phyloP scores from a whole-genome alignment of 2,888 invertebrate species.

The Agrochola litura region DNA sequence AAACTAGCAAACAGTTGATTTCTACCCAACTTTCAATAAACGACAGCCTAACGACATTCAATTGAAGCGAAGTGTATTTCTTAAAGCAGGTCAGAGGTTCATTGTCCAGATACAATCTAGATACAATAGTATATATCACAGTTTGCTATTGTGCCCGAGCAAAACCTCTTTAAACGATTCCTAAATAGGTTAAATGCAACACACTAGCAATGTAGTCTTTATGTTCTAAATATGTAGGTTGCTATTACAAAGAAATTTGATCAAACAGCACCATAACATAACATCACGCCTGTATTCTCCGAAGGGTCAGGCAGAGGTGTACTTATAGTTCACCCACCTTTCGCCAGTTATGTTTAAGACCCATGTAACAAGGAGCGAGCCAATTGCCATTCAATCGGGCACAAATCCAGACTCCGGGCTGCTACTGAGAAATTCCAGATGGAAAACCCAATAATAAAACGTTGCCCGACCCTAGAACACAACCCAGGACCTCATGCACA shows the following conservation, averaged over 20 bases:
- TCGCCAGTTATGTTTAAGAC: not conserved
- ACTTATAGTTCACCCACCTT: not conserved
- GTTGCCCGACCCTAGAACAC: not conserved
- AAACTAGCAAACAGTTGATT: not conserved
- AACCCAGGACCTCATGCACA: not conserved
- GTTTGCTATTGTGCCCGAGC: not conserved
- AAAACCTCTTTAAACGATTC: not conserved
- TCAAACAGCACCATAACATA: not conserved
- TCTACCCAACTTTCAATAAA: not conserved
- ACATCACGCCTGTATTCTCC: not conserved
- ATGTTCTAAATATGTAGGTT: not conserved
- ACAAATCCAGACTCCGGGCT: not conserved
- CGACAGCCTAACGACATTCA: not conserved
- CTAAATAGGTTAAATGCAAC: constrained; percentile 9
- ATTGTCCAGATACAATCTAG: constrained; percentile 2
- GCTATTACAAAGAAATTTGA: too few species aligned
- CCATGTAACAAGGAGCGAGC: not conserved
- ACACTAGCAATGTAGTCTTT: not conserved
- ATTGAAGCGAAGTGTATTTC: not conserved
- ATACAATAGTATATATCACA: constrained; percentile 7
- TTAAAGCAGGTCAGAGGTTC: not conserved
- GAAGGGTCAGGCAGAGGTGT: not conserved
- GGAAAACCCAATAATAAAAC: not conserved
- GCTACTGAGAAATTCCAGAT: not conserved
- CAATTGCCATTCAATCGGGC: not conserved